phyloP scores from a whole-genome alignment of 2,888 invertebrate genomes.

The Nemurella pictetii region DNA sequence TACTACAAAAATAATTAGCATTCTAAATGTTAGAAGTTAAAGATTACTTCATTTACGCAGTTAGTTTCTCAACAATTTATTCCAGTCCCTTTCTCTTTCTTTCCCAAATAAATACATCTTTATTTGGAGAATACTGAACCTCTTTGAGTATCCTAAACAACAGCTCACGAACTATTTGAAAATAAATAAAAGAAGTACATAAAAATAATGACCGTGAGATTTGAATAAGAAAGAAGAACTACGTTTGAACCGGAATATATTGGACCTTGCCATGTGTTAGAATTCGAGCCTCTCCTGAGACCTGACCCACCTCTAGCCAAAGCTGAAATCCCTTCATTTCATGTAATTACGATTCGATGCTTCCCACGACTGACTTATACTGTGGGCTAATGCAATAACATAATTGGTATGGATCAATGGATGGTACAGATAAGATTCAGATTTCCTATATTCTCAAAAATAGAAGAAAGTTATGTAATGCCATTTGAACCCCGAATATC shows the following conservation, averaged over 20 bases:
- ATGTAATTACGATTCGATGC: neutral
- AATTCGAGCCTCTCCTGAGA: too few species aligned
- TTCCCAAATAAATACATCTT: neutral
- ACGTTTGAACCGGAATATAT: neutral
- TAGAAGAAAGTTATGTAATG: too few species aligned
- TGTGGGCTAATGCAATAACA: too few species aligned
- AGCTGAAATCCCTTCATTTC: neutral
- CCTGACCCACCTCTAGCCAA: neutral
- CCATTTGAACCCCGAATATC: too few species aligned
- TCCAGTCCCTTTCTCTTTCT: too few species aligned
- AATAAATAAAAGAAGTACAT: neutral
- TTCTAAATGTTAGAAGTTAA: too few species aligned
- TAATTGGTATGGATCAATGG: too few species aligned
- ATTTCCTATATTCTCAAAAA: too few species aligned
- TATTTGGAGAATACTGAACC: neutral
- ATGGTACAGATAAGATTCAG: too few species aligned
- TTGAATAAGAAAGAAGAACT: neutral
- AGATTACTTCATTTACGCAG: too few species aligned
- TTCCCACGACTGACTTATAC: neutral
- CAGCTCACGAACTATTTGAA: constrained; percentile 9
- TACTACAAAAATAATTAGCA: too few species aligned
- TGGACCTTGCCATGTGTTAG: neutral
- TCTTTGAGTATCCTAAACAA: neutral
- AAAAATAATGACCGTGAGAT: constrained; percentile 13
- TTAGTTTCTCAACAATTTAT: too few species aligned